A percentile compares a stretch with the other conserved stretches of the same genome.
Conservation (phyloP, 2,113 vertebrate genomes). For the Castor canadensis region DNA sequence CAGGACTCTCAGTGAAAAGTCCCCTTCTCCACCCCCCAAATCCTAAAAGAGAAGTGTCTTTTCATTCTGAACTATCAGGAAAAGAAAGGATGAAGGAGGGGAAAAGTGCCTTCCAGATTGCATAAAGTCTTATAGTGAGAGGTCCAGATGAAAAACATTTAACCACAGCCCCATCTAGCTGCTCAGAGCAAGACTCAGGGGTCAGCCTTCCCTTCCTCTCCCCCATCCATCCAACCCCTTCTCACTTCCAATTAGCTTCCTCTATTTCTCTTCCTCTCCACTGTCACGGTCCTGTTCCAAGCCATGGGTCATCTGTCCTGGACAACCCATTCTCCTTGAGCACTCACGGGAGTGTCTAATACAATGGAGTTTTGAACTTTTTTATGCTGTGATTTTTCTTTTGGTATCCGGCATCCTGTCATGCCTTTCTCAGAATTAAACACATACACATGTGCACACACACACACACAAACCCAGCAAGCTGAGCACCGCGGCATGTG, state of each 20-base stretch:
- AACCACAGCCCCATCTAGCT: background rate
- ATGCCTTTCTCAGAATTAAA: background rate
- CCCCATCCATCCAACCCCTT: too few species aligned
- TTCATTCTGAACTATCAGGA: constrained; percentile 29
- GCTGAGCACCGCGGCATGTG: too few species aligned
- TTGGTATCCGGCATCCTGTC: background rate
- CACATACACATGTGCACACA: background rate
- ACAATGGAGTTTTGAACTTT: background rate
- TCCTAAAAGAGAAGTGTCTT: background rate
- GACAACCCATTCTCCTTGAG: background rate
- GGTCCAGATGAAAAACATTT: background rate
- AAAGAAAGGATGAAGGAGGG: background rate
- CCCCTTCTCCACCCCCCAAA: background rate
- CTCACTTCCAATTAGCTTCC: background rate
- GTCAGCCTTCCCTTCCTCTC: background rate
- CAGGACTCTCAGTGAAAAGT: background rate
- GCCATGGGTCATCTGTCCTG: background rate
- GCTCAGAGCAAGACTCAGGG: background rate
- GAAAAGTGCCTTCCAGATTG: background rate
- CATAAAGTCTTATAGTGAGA: background rate
- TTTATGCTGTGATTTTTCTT: background rate
- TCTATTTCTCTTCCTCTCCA: background rate
- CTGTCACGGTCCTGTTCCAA: background rate
- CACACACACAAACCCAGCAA: too few species aligned
- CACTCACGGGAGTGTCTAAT: background rate